A percentile compares a stretch with the other conserved stretches of the same genome.
Evolutionary conservation across 2,797 vertebrate genomes (phyloP).

Genomic region (Neosilurus hyrtlii): DNA sequence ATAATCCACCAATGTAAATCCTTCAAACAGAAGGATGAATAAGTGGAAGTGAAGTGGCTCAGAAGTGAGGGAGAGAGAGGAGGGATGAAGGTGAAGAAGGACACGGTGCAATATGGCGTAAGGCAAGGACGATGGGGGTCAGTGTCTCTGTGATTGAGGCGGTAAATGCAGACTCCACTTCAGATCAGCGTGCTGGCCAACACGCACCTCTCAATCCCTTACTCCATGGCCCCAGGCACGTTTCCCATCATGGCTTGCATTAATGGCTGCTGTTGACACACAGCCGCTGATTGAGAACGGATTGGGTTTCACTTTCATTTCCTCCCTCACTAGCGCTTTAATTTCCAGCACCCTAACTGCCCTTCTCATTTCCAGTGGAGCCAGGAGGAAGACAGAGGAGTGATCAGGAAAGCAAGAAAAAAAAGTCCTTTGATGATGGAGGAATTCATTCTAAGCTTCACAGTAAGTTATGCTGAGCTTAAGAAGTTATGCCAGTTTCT

Average conservation of each 20-base stretch:
- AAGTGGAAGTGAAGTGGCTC: slow-evolving; percentile 29
- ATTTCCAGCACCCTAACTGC: slow-evolving; percentile 46
- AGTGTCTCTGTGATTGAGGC: slow-evolving; percentile 43
- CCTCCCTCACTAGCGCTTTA: slow-evolving; percentile 33
- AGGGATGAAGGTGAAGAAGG: slow-evolving; percentile 63
- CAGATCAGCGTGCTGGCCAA: slow-evolving; percentile 47
- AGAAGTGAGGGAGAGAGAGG: slow-evolving; percentile 47
- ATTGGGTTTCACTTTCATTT: slow-evolving; percentile 54
- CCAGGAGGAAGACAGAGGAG: slow-evolving; percentile 36
- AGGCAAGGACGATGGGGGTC: slow-evolving; percentile 57
- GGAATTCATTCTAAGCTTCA: slow-evolving; percentile 17
- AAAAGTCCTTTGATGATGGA: background rate
- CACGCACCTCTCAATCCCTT: slow-evolving; percentile 65
- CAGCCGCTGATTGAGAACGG: slow-evolving; percentile 60
- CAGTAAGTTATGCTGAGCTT: slow-evolving; percentile 30
- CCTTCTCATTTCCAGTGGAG: slow-evolving; percentile 45
- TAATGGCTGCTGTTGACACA: slow-evolving; percentile 74
- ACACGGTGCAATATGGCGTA: slow-evolving; percentile 64
- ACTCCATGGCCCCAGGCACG: slow-evolving; percentile 65
- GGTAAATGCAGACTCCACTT: slow-evolving; percentile 34
- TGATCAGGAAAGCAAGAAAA: background rate
- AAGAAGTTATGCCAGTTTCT: slow-evolving; percentile 29
- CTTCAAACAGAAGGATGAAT: slow-evolving; percentile 3
- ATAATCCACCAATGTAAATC: background rate
- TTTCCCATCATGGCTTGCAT: slow-evolving; percentile 75